Conservation (phyloP, 1,140 invertebrate genomes). For the Chionoecetes opilio region DNA sequence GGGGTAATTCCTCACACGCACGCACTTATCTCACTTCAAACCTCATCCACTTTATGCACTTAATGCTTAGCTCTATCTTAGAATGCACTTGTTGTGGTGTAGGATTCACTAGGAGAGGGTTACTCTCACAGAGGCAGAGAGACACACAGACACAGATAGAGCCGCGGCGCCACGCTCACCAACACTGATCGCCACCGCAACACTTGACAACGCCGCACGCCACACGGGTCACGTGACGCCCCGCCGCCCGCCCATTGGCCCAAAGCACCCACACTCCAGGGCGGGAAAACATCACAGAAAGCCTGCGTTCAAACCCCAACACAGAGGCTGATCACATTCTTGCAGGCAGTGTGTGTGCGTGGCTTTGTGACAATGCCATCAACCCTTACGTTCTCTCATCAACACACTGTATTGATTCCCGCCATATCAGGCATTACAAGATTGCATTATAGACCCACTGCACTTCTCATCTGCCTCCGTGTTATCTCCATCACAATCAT, state of each 20-base stretch:
- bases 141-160: constrained; percentile 59
- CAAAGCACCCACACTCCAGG: constrained; percentile 38
- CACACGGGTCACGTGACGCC: constrained; percentile 69
- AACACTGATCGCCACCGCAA: constrained; percentile 60
- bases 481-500: constrained; percentile 74
- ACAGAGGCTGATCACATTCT: constrained; percentile 64
- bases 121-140: background rate
- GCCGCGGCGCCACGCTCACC: constrained; percentile 62
- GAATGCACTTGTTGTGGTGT: constrained; percentile 46
- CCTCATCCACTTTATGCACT: constrained; percentile 61
- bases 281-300: constrained; percentile 77
- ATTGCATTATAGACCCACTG: background rate
- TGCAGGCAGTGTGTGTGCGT: constrained; percentile 64
- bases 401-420: background rate
- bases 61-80: constrained; percentile 33
- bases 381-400: background rate
- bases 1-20: constrained; percentile 42
- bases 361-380: constrained; percentile 49
- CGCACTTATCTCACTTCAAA: constrained; percentile 67
- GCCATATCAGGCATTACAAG: background rate
- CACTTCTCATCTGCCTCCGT: background rate
- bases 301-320: constrained; percentile 70
- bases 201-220: constrained; percentile 70
- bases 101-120: constrained; percentile 2
- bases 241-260: constrained; percentile 51